Evolutionary conservation across 2,888 invertebrate species (phyloP), one percentile per base, ranked within the genome.

Genomic region (Rutpela maculata): DNA sequence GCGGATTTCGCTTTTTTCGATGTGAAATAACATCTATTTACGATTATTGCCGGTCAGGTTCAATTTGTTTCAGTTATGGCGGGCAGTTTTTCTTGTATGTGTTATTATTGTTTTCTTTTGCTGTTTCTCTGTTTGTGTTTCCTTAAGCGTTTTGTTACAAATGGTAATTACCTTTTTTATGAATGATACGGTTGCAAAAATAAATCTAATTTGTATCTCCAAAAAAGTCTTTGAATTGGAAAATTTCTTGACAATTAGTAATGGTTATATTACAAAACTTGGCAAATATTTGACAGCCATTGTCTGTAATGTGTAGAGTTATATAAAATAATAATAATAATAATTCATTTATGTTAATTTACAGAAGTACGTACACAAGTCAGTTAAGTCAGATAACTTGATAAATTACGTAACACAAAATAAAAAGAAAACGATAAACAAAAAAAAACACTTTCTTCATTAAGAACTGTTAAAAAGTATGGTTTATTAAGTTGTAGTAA

Each of bases 31-130:
- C 22, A 19, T 22, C 50, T 50, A 55, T 67, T 57, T 69, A 31
- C 17, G 17, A 35, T 69, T 69, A 57, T 69, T 31, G 10, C 26
- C 69, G 35, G 69, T 69, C 35, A 9, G 17, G 31, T 19, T 57
- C 69, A 35, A 57, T 68, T 22, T 43, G 19, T 22, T 22, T 66
- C 22, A 66, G 66, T 50, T 22, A 60, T 60, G n/a, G 26, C 26
- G n/a, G 60, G n/a, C 26, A 15, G 22, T 60, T n/a, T 26, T 26
- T 60, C 12, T 22, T 60, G n/a, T 15, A 15, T 60, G 15, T 26
- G n/a, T 50, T 50, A 50, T 50, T 62, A 31, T 31, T 12, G 35
- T 62, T 62, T 62, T 59, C 11, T 22, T 59, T 62, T 35, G 35
- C 62, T 62, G 22, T 19, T 62, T 62, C 31, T 62, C 12, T 31